Evolutionary conservation across 2,113 vertebrate species (phyloP).

Genomic region (Lagopus leucura): DNA sequence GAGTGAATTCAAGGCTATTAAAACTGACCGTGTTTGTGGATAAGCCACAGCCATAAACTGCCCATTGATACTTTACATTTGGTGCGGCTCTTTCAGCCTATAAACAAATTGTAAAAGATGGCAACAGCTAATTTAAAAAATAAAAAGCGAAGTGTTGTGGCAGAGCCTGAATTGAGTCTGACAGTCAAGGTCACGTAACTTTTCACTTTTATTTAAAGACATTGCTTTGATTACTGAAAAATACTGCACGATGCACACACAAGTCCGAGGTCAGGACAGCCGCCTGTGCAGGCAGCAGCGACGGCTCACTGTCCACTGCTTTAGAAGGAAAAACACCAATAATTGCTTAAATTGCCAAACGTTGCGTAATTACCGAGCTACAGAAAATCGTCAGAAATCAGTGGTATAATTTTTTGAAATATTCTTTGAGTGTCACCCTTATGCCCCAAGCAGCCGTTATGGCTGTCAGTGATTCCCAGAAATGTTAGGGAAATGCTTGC

Average conservation of each 20-base stretch:
- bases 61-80: constrained; percentile 6
- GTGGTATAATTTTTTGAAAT: neutral
- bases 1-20: constrained; percentile 1
- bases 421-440: neutral
- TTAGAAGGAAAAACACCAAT: neutral
- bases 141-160: constrained; percentile 70
- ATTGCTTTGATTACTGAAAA: constrained; percentile 59
- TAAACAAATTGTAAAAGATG: constrained; percentile 78
- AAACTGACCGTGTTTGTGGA: constrained; percentile 3
- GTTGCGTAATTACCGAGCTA: constrained; percentile 43
- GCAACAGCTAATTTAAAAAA: constrained; percentile 79
- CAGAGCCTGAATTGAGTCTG: constrained; percentile 74
- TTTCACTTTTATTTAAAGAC: constrained; percentile 73
- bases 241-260: constrained; percentile 5
- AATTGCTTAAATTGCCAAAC: constrained; percentile 27
- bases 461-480: neutral
- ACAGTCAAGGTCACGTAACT: constrained; percentile 78
- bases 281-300: neutral
- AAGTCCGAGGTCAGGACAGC: neutral
- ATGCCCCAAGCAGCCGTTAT: neutral
- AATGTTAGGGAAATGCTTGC: neutral
- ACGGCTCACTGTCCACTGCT: neutral
- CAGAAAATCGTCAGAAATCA: constrained; percentile 36
- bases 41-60: constrained; percentile 18
- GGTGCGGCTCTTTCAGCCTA: constrained; percentile 32